A percentile compares a stretch with the other conserved stretches of the same genome.
These are phyloP conservation scores for Eupithecia centaureata DNA, from an alignment of 2,888 invertebrate genomes.

Conservation along the genomic window DNA sequence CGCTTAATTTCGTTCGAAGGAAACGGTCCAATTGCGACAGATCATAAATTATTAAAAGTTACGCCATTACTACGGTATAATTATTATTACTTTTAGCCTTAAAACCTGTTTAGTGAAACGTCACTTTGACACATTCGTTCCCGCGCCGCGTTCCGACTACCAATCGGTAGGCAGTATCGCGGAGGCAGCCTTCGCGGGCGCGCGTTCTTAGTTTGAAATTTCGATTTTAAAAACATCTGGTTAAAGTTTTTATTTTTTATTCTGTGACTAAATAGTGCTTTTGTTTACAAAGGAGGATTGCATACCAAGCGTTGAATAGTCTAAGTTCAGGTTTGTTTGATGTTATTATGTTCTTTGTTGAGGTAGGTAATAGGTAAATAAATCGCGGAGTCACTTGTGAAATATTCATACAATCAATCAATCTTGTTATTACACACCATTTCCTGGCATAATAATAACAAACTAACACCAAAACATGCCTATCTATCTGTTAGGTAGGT, in stretches of 20 bases:
- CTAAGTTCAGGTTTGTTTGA: constrained; percentile 54
- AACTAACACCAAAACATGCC: not conserved
- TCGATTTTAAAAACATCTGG: constrained; percentile 36
- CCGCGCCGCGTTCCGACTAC: constrained; percentile 70
- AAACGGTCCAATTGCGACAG: constrained; percentile 50
- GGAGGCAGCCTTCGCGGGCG: constrained; percentile 58
- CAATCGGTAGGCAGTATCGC: constrained; percentile 70
- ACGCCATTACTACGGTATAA: constrained; percentile 44
- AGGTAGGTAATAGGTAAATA: constrained; percentile 58
- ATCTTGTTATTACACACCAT: not conserved
- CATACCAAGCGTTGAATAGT: constrained; percentile 14
- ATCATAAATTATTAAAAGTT: constrained; percentile 44
- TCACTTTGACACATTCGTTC: constrained; percentile 65
- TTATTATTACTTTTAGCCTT: constrained; percentile 32
- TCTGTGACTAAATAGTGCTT: constrained; percentile 34
- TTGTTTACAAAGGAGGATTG: constrained; percentile 36
- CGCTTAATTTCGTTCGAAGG: constrained; percentile 54
- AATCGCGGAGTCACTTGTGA: not conserved
- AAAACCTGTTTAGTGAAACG: constrained; percentile 56
- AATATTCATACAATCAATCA: not conserved
- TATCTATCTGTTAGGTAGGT: not conserved
- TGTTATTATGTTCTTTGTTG: constrained; percentile 28
- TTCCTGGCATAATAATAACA: not conserved
- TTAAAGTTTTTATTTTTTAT: constrained; percentile 31
- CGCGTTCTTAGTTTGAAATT: constrained; percentile 54